Evolutionary conservation across 2,797 vertebrate species (phyloP), one percentile per base, ranked within the genome.

Genomic region (Ctenopoma multispine): DNA sequence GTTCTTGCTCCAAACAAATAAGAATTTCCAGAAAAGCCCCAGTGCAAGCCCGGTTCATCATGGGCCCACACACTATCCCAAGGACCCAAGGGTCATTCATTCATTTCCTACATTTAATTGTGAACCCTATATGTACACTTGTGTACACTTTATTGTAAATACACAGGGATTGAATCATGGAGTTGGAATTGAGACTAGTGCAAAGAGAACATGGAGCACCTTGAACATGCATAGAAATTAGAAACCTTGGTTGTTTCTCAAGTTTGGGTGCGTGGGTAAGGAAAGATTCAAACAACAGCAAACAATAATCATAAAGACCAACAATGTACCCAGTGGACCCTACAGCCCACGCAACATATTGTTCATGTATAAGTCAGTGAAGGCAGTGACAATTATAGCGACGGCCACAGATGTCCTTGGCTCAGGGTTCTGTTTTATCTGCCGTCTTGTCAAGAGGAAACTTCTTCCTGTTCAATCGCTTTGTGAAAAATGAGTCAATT

Each of bases 401-500:
- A 13, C 17, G 27, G 65, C 71, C 64, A 62, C 70, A 38, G 64
- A 71, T 60, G 75, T 83, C 82, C 82, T 87, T 78, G 86, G 85
- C 73, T 47, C 56, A 23, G 57, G 46, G 20, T 72, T 77, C 23
- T 46, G 60, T 82, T 62, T 79, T 80, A 81, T 83, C 77, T 58
- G 53, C 69, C 7, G 21, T 71, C 69, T 75, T 87, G 81, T 84
- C 83, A 72, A 44, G 61, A 60, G 18, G 59, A 82, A 66, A 80
- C 69, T 65, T 86, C 71, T 59, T 44, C 68, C 63, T 73, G 62
- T 82, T 84, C 79, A 68, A 77, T 75, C 54, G 58, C 73, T 81
- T 75, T 61, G 75, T 92, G 90, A 93, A 89, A 92, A 92, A 93
- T 92, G 89, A 91, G 83, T 89, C 86, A 89, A 90, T 90, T 92